These are phyloP conservation scores for Clanis bilineata DNA, from an alignment of 2,888 invertebrate genomes.

Conservation along the genomic window DNA sequence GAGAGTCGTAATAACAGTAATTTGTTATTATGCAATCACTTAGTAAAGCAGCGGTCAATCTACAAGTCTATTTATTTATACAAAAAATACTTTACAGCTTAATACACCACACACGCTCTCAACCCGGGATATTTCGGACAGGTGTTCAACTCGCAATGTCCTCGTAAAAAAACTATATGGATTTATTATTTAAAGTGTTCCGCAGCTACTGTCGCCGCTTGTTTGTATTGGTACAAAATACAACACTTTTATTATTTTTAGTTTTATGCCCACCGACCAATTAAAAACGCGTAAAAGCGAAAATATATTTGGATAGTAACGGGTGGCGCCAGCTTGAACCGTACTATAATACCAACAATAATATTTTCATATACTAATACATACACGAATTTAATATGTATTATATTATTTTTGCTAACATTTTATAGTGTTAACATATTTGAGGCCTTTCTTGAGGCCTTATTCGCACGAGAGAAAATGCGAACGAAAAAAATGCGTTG, in stretches of 20 bases:
- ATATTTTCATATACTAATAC: too few species aligned
- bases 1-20: too few species aligned
- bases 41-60: too few species aligned
- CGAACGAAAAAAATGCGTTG: too few species aligned
- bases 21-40: too few species aligned
- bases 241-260: conserved; percentile 24
- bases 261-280: conserved; percentile 19
- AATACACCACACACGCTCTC: conserved; percentile 20
- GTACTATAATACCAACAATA: conserved; percentile 5
- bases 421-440: too few species aligned
- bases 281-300: conserved; percentile 8
- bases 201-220: conserved; percentile 56
- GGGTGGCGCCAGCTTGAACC: not conserved
- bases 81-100: conserved; percentile 18
- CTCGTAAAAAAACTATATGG: conserved; percentile 70
- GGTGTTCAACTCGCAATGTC: conserved; percentile 59
- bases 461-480: too few species aligned
- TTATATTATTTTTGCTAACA: not conserved
- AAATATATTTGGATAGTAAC: not conserved
- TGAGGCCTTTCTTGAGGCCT: too few species aligned
- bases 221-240: conserved; percentile 49
- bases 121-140: conserved; percentile 48
- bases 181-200: conserved; percentile 70
- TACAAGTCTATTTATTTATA: conserved; percentile 1
- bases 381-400: too few species aligned